A percentile compares a stretch with the other conserved stretches of the same genome.
phyloP scores from a whole-genome alignment of 2,888 invertebrate genomes.

The Heliconius charithonia region DNA sequence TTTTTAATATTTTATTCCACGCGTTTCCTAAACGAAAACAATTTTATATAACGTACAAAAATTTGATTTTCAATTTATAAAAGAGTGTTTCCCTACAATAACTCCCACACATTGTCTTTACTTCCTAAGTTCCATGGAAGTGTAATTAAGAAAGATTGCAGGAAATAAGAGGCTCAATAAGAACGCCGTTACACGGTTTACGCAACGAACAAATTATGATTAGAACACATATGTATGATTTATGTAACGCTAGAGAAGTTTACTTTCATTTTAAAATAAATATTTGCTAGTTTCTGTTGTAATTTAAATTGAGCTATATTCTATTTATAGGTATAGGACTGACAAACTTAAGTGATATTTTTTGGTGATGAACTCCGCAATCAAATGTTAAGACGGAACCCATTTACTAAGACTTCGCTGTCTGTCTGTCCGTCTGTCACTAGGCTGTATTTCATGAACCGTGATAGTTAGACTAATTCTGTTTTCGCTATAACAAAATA shows the following conservation, averaged over 20 bases:
- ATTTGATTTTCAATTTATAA: background rate
- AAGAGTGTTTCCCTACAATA: background rate
- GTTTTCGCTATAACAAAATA: no score
- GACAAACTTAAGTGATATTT: background rate
- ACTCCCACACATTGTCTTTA: constrained; percentile 35
- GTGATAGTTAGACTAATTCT: no score
- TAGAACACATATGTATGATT: constrained; percentile 46
- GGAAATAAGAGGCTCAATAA: constrained; percentile 38
- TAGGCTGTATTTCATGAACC: no score
- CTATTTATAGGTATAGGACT: background rate
- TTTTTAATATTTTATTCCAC: background rate
- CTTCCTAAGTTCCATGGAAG: constrained; percentile 28
- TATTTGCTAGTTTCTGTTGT: background rate
- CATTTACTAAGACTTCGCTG: no score
- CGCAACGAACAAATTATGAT: constrained; percentile 42
- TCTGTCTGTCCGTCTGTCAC: no score
- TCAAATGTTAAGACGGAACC: no score
- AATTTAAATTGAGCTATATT: background rate
- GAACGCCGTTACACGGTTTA: constrained; percentile 39
- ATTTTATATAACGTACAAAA: background rate
- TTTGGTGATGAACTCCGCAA: no score
- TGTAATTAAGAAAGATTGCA: constrained; percentile 33
- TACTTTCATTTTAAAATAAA: constrained; percentile 37
- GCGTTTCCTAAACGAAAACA: background rate
- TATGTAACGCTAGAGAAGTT: constrained; percentile 31